These are phyloP conservation scores for Eumerus sabulonum DNA, from an alignment of 2,888 invertebrate species.

Conservation along the genomic window DNA sequence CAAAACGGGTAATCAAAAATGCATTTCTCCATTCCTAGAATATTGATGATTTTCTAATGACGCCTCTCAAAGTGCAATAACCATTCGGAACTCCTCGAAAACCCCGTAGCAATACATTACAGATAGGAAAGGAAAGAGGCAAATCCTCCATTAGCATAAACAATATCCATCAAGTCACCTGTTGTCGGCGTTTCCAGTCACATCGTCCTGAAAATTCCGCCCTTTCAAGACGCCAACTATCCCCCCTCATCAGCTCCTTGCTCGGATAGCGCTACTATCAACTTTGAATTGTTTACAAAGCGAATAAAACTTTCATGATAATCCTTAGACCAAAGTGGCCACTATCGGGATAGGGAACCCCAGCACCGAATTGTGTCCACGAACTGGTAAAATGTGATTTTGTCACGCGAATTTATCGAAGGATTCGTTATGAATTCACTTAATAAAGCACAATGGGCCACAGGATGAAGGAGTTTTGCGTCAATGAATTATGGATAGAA, in stretches of 20 bases:
- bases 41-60: too few species aligned
- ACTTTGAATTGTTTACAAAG: conserved; percentile 66
- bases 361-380: conserved; percentile 10
- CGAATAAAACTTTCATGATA: conserved; percentile 65
- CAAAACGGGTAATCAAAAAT: too few species aligned
- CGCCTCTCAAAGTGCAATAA: too few species aligned
- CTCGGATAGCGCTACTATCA: conserved; percentile 38
- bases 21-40: too few species aligned
- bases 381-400: conserved; percentile 44
- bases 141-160: too few species aligned
- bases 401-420: conserved; percentile 62
- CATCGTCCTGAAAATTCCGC: too few species aligned
- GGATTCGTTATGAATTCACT: conserved; percentile 52
- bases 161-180: too few species aligned
- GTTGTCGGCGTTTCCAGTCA: too few species aligned
- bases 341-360: not conserved
- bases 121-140: too few species aligned
- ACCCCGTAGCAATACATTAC: too few species aligned
- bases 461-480: conserved; percentile 37
- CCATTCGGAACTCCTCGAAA: too few species aligned
- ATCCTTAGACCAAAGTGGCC: conserved; percentile 14
- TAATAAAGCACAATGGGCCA: conserved; percentile 36
- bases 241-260: not conserved
- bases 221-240: too few species aligned
- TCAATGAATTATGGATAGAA: conserved; percentile 58